These are phyloP conservation scores for Petrocephalus sullivani DNA, from an alignment of 2,797 vertebrate genomes.

Conservation along the genomic window DNA sequence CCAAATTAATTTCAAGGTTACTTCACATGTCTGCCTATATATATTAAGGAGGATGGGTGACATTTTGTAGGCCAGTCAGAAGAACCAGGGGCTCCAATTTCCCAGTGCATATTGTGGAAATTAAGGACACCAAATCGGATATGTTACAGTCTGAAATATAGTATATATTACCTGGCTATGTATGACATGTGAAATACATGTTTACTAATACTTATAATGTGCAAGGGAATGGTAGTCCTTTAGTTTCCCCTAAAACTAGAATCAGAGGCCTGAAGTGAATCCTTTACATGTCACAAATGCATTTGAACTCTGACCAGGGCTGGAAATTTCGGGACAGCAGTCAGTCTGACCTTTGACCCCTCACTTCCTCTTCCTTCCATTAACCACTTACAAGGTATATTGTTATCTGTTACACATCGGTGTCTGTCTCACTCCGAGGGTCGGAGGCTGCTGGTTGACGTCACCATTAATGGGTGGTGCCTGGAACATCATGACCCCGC, in stretches of 20 bases:
- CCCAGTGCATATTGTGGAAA: neutral
- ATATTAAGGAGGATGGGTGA: neutral
- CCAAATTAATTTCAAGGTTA: conserved; percentile 19
- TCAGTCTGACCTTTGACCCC: neutral
- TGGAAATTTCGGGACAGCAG: neutral
- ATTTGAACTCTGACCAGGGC: neutral
- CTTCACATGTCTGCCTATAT: neutral
- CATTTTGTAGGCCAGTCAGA: neutral
- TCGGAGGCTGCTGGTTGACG: neutral
- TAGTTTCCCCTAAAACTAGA: neutral
- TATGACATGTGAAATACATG: neutral
- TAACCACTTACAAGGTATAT: neutral
- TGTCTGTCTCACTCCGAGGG: neutral
- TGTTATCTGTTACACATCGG: neutral
- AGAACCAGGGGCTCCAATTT: neutral
- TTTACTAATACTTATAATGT: neutral
- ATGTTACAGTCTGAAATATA: neutral
- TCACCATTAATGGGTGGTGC: neutral
- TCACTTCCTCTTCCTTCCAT: neutral
- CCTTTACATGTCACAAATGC: neutral
- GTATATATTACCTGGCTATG: neutral
- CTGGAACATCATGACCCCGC: neutral
- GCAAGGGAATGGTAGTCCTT: neutral
- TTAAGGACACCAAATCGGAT: neutral
- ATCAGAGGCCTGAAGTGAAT: neutral